Evolutionary conservation across 1,140 invertebrate species (phyloP).

Genomic region (Idris sp.): DNA sequence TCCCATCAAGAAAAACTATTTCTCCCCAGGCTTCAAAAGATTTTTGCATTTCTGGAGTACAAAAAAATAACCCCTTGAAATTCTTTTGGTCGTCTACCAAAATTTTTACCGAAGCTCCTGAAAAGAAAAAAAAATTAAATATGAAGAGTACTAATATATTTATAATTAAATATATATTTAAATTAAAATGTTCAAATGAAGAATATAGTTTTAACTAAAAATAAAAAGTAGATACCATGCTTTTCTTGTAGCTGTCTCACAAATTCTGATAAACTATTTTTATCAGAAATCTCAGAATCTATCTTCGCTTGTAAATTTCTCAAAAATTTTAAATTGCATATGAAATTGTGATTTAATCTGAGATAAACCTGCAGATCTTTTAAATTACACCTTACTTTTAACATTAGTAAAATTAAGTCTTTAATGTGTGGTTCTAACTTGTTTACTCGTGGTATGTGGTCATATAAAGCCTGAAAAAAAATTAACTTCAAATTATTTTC

Average conservation of each 20-base stretch:
- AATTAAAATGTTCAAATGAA: no score
- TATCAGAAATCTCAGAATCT: neutral
- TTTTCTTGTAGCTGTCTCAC: neutral
- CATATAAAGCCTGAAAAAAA: no score
- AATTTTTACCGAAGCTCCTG: slow-evolving; percentile 13
- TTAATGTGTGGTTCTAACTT: no score
- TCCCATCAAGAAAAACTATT: slow-evolving; percentile 49
- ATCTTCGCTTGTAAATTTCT: neutral
- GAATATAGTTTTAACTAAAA: no score
- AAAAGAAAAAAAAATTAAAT: slow-evolving; percentile 3
- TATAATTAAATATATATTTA: no score
- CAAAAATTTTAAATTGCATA: slow-evolving; percentile 2
- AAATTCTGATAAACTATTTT: slow-evolving; percentile 1
- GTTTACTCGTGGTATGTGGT: no score
- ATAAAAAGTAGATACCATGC: no score
- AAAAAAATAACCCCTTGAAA: slow-evolving; percentile 54
- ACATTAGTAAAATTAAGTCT: no score
- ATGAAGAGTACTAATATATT: no score
- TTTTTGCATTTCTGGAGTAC: slow-evolving; percentile 35
- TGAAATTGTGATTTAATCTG: neutral
- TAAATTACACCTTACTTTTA: no score
- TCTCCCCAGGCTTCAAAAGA: slow-evolving; percentile 29
- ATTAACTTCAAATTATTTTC: no score
- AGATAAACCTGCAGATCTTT: slow-evolving; percentile 2
- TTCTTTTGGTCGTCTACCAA: slow-evolving; percentile 15